phyloP scores from a whole-genome alignment of 2,888 invertebrate species.

The Drosophila quinaria region DNA sequence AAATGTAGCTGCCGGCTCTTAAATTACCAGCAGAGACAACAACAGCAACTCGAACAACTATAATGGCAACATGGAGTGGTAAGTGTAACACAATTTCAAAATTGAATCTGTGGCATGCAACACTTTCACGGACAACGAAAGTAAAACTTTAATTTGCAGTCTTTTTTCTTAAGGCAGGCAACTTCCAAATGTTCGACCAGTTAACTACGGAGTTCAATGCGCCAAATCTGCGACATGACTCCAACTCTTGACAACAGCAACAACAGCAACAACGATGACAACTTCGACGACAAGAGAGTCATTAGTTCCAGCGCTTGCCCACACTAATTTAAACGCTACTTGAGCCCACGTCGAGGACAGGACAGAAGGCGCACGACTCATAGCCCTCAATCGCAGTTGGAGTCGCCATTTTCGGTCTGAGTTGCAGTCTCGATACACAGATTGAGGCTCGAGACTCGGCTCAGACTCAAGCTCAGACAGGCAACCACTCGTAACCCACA shows the following conservation, averaged over 20 bases:
- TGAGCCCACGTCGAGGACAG: constrained; percentile 55
- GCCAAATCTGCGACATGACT: constrained; percentile 43
- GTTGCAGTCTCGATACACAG: neutral
- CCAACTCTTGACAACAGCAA: constrained; percentile 22
- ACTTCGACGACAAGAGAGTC: constrained; percentile 58
- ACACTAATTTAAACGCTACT: constrained; percentile 74
- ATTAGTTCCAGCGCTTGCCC: constrained; percentile 80
- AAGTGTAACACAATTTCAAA: constrained; percentile 66
- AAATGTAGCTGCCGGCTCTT: constrained; percentile 46
- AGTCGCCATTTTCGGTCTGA: constrained; percentile 3
- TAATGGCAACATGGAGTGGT: constrained; percentile 39
- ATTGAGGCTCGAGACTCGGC: neutral
- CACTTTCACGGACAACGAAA: constrained; percentile 76
- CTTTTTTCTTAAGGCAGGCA: constrained; percentile 29
- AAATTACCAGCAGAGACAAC: constrained; percentile 52
- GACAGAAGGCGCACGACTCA: constrained; percentile 25
- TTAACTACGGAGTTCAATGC: constrained; percentile 63
- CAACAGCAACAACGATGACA: constrained; percentile 47
- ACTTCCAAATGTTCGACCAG: constrained; percentile 42
- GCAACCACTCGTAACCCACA: constrained; percentile 40
- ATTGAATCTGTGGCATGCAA: constrained; percentile 70
- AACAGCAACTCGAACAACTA: constrained; percentile 17
- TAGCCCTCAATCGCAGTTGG: constrained; percentile 11
- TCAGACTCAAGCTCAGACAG: neutral
- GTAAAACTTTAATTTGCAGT: constrained; percentile 62